Evolutionary conservation across 1,140 invertebrate genomes (phyloP).

Genomic region (Philopotamus ludificatus): DNA sequence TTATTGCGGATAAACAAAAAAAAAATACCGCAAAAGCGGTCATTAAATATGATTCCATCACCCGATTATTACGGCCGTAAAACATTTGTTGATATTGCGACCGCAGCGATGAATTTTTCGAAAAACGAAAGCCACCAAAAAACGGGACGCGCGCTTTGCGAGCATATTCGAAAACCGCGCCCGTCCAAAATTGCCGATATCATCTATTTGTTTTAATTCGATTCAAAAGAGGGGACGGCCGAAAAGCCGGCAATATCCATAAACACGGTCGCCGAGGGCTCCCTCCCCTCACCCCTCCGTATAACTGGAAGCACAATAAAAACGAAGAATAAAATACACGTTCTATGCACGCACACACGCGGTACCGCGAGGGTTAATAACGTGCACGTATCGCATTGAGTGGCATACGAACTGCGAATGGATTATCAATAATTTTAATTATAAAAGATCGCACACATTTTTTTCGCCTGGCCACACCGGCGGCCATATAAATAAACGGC

Average conservation of each 20-base stretch:
- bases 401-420: too few relatives aligned
- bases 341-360: not conserved
- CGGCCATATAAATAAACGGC: not conserved
- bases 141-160: too few relatives aligned
- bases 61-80: too few relatives aligned
- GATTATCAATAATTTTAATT: too few relatives aligned
- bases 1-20: too few relatives aligned
- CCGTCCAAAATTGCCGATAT: not conserved
- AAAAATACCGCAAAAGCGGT: too few relatives aligned
- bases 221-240: not conserved
- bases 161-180: not conserved
- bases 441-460: not conserved
- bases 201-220: not conserved
- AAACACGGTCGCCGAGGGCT: not conserved
- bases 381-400: not conserved
- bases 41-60: too few relatives aligned
- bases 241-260: not conserved
- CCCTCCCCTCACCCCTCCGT: not conserved
- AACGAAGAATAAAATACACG: constrained; percentile 13
- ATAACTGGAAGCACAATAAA: not conserved
- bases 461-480: not conserved
- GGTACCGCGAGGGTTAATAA: not conserved
- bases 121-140: too few relatives aligned
- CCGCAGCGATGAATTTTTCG: too few relatives aligned
- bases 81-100: too few relatives aligned